Conservation (phyloP, 2,888 invertebrate genomes). For the Eupithecia subfuscata region DNA sequence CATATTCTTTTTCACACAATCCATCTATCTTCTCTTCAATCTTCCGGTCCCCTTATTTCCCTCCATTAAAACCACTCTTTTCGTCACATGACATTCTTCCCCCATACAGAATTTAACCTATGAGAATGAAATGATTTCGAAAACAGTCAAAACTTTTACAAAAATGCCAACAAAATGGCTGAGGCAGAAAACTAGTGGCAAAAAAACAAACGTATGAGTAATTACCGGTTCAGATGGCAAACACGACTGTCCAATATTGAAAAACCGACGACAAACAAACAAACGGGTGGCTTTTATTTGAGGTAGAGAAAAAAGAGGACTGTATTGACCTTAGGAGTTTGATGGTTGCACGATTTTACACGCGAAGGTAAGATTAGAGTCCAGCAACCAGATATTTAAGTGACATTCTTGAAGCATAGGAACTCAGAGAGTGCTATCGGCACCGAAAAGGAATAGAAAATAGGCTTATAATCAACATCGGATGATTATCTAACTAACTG, state of each 20-base stretch:
- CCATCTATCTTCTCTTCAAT: background rate
- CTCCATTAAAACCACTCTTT: background rate
- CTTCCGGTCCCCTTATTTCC: background rate
- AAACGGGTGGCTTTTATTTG: slow-evolving; percentile 12
- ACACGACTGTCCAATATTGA: slow-evolving; percentile 33
- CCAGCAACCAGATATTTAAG: background rate
- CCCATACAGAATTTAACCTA: background rate
- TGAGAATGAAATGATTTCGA: background rate
- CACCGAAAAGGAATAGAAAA: background rate
- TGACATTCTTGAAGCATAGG: background rate
- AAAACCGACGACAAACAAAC: slow-evolving; percentile 31
- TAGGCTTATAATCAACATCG: too few relatives aligned
- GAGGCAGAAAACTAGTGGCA: background rate
- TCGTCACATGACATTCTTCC: background rate
- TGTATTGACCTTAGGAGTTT: background rate
- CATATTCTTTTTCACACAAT: too few relatives aligned
- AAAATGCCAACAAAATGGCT: background rate
- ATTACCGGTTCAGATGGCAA: slow-evolving; percentile 20
- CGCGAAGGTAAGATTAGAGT: background rate
- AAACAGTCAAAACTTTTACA: background rate
- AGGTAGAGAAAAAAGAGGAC: background rate
- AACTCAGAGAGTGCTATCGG: background rate
- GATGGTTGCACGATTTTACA: slow-evolving; percentile 2
- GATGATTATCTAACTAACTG: too few relatives aligned
- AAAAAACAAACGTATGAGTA: slow-evolving; percentile 20